Evolutionary conservation across 2,888 invertebrate genomes (phyloP), one percentile per base, ranked within the genome.

Genomic region (Phymatocera aterrima): DNA sequence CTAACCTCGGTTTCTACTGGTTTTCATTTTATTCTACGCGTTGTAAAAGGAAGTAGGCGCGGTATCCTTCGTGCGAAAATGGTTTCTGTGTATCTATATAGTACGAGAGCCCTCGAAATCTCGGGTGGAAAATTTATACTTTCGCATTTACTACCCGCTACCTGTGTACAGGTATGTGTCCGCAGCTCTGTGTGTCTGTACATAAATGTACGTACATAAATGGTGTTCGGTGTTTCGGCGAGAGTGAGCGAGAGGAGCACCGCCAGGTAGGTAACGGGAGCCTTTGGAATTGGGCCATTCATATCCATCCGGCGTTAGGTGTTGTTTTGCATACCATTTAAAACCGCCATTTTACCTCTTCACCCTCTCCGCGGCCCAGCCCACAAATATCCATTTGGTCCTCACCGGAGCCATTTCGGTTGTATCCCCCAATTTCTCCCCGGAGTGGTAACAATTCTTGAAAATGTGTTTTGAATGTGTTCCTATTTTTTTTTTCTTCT

Each of bases 311-410:
- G 54, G 72, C 18, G 54, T 40, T 31, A 51, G 51, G 72, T 24
- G 72, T 72, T 72, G 72, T 72, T 72, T 72, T 72, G 72, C 72
- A 72, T 72, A 72, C 72, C 72, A 72, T 72, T 72, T 72, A 54
- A 72, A 72, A 51, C 34, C 72, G 34, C 51, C 51, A 54, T 72
- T 72, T 72, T 51, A n/a, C 72, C 72, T 72, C 54, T 72, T 24
- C 48, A 51, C 12, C 57, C 57, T 57, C n/a, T n/a, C n/a, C n/a
- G n/a, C n/a, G 60, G 18, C 48, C n/a, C 8, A 72, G 72, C 48
- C 31, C 72, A 72, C 72, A 72, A 72, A 72, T 72, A 72, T 72
- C 72, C 72, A 72, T 72, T 72, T 51, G 51, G 34, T 12, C 24
- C 5, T 37, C 34, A n/a, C 40, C n/a, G 15, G 15, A 51, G 15